phyloP scores from a whole-genome alignment of 1,140 invertebrate species.

The Drosophila melanogaster region Release_6_plus_ISO1_MT NC_004354.4:18167001-18167500 shows the following conservation, averaged over 20 bases:
- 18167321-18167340: background rate
- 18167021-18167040: background rate
- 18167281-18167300: background rate
- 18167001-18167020: background rate
- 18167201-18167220: too few species aligned
- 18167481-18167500: constrained; percentile 2
- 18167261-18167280: too few species aligned
- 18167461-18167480: constrained; percentile 6
- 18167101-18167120: too few species aligned
- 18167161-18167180: too few species aligned
- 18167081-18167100: too few species aligned
- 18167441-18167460: constrained; percentile 4
- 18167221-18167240: too few species aligned
- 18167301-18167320: background rate
- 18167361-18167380: background rate
- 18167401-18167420: background rate
- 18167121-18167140: too few species aligned
- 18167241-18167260: too few species aligned
- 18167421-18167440: constrained; percentile 3
- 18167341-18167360: background rate
- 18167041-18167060: too few species aligned
- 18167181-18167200: too few species aligned
- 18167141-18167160: too few species aligned
- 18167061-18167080: too few species aligned
- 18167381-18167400: constrained; percentile 2